Base-by-base conservation (phyloP, 2,113 vertebrate species). In the Tetraodon nigroviridis region DNA sequence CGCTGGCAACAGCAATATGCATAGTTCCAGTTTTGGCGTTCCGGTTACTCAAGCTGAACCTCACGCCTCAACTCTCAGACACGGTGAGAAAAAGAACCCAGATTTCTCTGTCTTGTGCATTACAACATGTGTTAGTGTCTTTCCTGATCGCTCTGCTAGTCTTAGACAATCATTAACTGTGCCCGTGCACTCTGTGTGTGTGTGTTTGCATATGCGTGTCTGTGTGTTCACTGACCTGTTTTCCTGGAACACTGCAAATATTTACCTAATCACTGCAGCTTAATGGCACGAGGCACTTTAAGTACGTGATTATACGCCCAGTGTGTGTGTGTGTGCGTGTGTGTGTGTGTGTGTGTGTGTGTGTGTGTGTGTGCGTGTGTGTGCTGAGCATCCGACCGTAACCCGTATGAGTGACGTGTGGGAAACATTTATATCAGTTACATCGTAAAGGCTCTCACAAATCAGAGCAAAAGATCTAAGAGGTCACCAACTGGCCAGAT, bases 41-140 rank as follows among this genome's bases (percentile, higher is more conserved):
- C 61, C 94, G 96, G 27, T 98, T 98, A 86, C 94, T 98, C 70
- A 95, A 94, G 83, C 85, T 95, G 83, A 93, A 92, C 79, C 91
- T 98, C 68, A 95, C 91, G 61, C 96, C 96, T 0, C 91, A 94
- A 48, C 93, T 98, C 44, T 93, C 94, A 0, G 95, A 97, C 81
- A 95, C 92, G 80, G 96, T 98, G 77, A 92, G 92, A 76, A 73
- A 65, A 24, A 44, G 47, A 56, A 29, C 19, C 16, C 4, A 5
- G 58, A 52, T 68, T 42, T 61, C 67, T 55, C 46, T 67, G 67
- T 63, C 53, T 8, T 45, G 24, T 61, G 44, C 22, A 32, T 70
- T 70, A 51, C 67, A 55, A 64, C 64, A 70, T 8, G 3, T 62
- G 41, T 58, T 56, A 2, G 32, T 37, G 11, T 37, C 41, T 20